Conservation (phyloP, 1,140 invertebrate species). For the Caenorhabditis briggsae region DNA sequence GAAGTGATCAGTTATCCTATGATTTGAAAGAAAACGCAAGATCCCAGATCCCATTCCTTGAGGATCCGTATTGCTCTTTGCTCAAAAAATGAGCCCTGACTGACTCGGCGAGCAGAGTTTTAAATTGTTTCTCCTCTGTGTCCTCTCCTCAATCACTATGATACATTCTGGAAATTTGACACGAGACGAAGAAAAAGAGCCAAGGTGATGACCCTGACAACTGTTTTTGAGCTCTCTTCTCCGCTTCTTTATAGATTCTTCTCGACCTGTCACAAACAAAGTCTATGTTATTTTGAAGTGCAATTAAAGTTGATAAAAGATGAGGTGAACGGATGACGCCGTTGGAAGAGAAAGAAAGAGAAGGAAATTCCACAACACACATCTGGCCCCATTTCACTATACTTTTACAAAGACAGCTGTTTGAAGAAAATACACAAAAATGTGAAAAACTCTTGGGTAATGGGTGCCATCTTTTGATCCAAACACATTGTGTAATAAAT, state of each 20-base stretch:
- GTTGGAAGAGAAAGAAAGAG: background rate
- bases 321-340: slow-evolving; percentile 20
- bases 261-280: background rate
- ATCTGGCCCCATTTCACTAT: slow-evolving; percentile 36
- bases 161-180: slow-evolving; percentile 46
- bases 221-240: background rate
- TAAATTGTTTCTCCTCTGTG: slow-evolving; percentile 1
- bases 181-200: slow-evolving; percentile 33
- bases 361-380: slow-evolving; percentile 8
- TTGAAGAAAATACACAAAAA: background rate
- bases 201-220: slow-evolving; percentile 52
- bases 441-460: slow-evolving; percentile 5
- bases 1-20: slow-evolving; percentile 26
- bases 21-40: slow-evolving; percentile 17
- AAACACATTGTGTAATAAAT: background rate
- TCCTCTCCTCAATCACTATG: slow-evolving; percentile 9
- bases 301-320: slow-evolving; percentile 53
- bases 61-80: slow-evolving; percentile 38
- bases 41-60: background rate
- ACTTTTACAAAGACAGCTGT: slow-evolving; percentile 18
- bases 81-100: slow-evolving; percentile 33
- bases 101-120: slow-evolving; percentile 7
- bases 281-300: slow-evolving; percentile 52
- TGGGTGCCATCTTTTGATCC: slow-evolving; percentile 35
- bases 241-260: background rate